These are phyloP conservation scores for Itoplectis maculator DNA, from an alignment of 2,888 invertebrate species.

Conservation along the genomic window DNA sequence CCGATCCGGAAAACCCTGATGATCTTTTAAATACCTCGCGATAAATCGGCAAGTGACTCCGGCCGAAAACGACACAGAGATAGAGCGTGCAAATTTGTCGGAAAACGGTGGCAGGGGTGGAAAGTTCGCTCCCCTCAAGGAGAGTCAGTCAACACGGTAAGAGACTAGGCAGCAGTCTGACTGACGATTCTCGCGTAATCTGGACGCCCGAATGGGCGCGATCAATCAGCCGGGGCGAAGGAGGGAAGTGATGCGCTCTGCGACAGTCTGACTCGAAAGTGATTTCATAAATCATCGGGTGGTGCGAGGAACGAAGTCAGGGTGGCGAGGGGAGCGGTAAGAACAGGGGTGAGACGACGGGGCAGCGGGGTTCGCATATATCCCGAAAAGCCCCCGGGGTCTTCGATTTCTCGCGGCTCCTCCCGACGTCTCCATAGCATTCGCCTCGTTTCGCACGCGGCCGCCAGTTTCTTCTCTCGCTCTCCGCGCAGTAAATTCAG, in stretches of 20 bases:
- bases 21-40: no score
- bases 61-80: no score
- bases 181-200: slow-evolving; percentile 54
- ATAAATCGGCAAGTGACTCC: no score
- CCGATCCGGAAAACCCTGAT: no score
- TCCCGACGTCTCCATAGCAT: slow-evolving; percentile 34
- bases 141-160: neutral
- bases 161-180: neutral
- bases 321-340: no score
- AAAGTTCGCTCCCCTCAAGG: neutral
- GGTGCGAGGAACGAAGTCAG: slow-evolving; percentile 46
- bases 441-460: slow-evolving; percentile 40
- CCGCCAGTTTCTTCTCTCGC: slow-evolving; percentile 48
- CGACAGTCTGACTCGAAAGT: slow-evolving; percentile 63
- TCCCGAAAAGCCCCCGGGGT: slow-evolving; percentile 56
- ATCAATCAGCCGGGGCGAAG: slow-evolving; percentile 57
- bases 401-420: slow-evolving; percentile 60
- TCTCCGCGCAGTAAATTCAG: slow-evolving; percentile 61
- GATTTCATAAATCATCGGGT: slow-evolving; percentile 68
- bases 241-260: slow-evolving; percentile 49
- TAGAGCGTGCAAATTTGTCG: no score
- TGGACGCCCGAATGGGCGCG: slow-evolving; percentile 63
- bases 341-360: no score
- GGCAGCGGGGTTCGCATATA: slow-evolving; percentile 40
- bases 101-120: no score